A percentile compares a stretch with the other conserved stretches of the same genome.
Evolutionary conservation across 2,113 vertebrate species (phyloP).

Genomic region (Mobula hypostoma): DNA sequence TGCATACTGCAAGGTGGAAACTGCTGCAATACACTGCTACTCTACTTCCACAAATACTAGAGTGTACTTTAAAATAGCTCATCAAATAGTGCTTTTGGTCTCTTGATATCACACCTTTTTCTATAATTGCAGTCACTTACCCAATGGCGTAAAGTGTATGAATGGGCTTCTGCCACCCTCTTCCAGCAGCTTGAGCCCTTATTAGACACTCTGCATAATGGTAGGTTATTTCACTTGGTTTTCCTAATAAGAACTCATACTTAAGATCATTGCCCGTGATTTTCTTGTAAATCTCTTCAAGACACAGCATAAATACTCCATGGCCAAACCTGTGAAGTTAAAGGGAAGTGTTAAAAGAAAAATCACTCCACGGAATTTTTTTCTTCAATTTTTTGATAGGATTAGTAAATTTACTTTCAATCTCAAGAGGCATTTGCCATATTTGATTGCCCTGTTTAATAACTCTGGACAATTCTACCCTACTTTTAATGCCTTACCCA

Average conservation of each 20-base stretch:
- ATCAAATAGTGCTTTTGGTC: not conserved
- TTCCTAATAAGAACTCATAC: conserved; percentile 73
- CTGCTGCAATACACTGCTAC: not conserved
- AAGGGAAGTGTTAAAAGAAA: not conserved
- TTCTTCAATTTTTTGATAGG: not conserved
- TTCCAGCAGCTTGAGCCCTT: conserved; percentile 61
- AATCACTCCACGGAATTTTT: not conserved
- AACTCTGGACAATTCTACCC: not conserved
- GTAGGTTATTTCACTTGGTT: conserved; percentile 76
- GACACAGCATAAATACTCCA: conserved; percentile 76
- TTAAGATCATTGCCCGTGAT: conserved; percentile 72
- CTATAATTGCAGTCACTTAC: conserved; percentile 52
- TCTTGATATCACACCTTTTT: not conserved
- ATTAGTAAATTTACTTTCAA: not conserved
- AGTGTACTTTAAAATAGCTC: not conserved
- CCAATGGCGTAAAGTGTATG: conserved; percentile 72
- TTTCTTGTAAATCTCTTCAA: conserved; percentile 82
- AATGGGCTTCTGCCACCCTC: conserved; percentile 57
- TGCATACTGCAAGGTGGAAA: not conserved
- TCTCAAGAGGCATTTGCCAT: not conserved
- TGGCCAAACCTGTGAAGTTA: conserved; percentile 65
- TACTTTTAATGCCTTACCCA: not conserved
- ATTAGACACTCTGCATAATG: conserved; percentile 75
- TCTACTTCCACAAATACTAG: not conserved
- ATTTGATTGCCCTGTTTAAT: not conserved